Evolutionary conservation across 2,888 invertebrate species (phyloP), one percentile per base, ranked within the genome.

Genomic region (Calameuta idolon): DNA sequence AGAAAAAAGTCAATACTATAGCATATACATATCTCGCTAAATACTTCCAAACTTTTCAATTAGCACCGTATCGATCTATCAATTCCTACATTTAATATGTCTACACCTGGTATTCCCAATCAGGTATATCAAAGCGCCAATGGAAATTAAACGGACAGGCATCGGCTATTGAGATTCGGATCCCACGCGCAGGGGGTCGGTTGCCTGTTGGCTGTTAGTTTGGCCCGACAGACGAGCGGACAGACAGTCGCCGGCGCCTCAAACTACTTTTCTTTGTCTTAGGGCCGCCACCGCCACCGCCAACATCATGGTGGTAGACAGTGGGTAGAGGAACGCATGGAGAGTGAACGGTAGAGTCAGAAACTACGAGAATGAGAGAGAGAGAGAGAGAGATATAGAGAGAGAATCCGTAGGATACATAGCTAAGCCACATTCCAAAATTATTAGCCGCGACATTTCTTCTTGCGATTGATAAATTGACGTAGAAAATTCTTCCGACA

Each of bases 261-360:
- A 83, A 82, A 85, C 87, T 86, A 83, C 86, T 86, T 86, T 83
- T 85, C 86, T 86, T 85, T 85, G 86, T 87, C 87, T 87, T 86
- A 81, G 79, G 81, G 79, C 77, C 78, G 80, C 79, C 81, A 82
- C 83, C 85, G 83, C 81, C 82, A 79, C 74, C 74, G 74, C 71
- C 71, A 71, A 30, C 31, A 33, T 71, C 71, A 11, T 31, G 71
- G 71, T 34, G 71, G 31, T 55, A 55, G 55, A 55, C 55, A 23
- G 55, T 55, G 55, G 55, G 55, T 55, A 55, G 55, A 55, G 55
- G 23, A 55, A 55, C 55, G 55, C 55, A 55, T 55, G 55, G 55
- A 55, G 55, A 55, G 55, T 55, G 55, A 55, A 55, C 55, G 55
- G 55, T 11, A 35, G 35, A 69, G 35, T 75, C 69, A 71, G 37